Percentiles rank a stretch among this genome's conserved stretches.
Evolutionary conservation across 2,888 invertebrate species (phyloP).

Genomic region (Pocota personata): DNA sequence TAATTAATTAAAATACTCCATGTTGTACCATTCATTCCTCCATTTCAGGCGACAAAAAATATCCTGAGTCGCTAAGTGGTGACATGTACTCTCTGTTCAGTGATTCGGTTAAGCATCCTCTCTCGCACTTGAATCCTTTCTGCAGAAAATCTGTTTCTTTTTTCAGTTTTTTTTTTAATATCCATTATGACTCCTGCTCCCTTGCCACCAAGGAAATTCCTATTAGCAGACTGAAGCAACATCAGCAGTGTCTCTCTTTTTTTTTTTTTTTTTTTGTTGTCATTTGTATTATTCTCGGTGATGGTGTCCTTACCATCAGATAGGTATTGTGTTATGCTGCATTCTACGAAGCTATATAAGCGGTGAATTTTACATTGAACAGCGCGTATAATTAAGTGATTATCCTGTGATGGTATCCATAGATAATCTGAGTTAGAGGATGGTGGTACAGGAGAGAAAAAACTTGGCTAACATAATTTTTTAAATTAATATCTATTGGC

Average conservation of each 20-base stretch:
- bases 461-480: not conserved
- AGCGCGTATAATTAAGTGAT: slow-evolving; percentile 41
- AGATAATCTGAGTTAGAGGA: slow-evolving; percentile 2
- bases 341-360: not conserved
- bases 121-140: slow-evolving; percentile 14
- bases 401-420: slow-evolving; percentile 5
- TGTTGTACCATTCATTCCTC: slow-evolving; percentile 9
- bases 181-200: slow-evolving; percentile 30
- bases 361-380: slow-evolving; percentile 8
- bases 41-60: not conserved
- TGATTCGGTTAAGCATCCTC: slow-evolving; percentile 19
- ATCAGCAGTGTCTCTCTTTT: not conserved
- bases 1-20: slow-evolving; percentile 43
- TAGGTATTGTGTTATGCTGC: slow-evolving; percentile 9
- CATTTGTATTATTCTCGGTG: not conserved
- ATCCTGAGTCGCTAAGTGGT: not conserved
- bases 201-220: not conserved
- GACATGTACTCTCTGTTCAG: not conserved
- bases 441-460: not conserved
- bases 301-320: not conserved
- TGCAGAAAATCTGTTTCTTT: not conserved
- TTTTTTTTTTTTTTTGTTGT: not conserved
- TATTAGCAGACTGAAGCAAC: not conserved
- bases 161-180: slow-evolving; percentile 1
- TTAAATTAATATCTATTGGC: not conserved